Percentiles rank a stretch among this genome's conserved stretches.
These are phyloP conservation scores for Epizoanthus scotinus DNA, from an alignment of 92 coral and sea anemone genomes.

Conservation along the genomic window DNA sequence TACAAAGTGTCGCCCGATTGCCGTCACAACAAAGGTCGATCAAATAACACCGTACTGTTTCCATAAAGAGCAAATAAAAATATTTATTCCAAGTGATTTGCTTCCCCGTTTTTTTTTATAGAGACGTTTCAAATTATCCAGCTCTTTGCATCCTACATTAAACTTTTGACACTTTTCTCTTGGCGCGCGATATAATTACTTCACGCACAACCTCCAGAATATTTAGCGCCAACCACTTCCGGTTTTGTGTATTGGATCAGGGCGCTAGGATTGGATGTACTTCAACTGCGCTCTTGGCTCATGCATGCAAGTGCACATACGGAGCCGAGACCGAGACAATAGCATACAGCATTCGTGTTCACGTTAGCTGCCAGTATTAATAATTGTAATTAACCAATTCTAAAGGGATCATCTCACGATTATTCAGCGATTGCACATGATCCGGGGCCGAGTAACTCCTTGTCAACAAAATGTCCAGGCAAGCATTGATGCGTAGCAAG, in stretches of 20 bases:
- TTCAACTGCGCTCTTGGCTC: background rate
- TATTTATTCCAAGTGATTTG: too few relatives aligned
- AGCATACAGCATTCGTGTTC: background rate
- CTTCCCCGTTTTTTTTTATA: too few relatives aligned
- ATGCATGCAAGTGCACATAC: background rate
- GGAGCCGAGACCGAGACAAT: background rate
- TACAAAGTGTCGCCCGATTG: too few relatives aligned
- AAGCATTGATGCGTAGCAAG: slow-evolving; percentile 4
- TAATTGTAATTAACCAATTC: background rate
- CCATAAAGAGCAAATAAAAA: too few relatives aligned
- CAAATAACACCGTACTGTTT: too few relatives aligned
- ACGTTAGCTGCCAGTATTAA: background rate
- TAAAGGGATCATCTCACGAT: background rate
- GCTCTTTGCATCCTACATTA: too few relatives aligned
- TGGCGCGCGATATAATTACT: background rate
- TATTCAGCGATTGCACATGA: background rate
- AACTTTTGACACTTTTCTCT: background rate
- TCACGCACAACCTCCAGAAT: background rate
- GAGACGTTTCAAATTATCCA: too few relatives aligned
- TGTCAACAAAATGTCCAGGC: background rate
- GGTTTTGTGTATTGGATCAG: slow-evolving; percentile 23
- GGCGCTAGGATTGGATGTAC: too few relatives aligned
- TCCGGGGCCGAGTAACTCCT: background rate
- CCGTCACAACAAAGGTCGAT: too few relatives aligned
- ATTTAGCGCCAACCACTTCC: slow-evolving; percentile 14